phyloP scores from a whole-genome alignment of 1,140 invertebrate genomes.

The Megalopta genalis region DNA sequence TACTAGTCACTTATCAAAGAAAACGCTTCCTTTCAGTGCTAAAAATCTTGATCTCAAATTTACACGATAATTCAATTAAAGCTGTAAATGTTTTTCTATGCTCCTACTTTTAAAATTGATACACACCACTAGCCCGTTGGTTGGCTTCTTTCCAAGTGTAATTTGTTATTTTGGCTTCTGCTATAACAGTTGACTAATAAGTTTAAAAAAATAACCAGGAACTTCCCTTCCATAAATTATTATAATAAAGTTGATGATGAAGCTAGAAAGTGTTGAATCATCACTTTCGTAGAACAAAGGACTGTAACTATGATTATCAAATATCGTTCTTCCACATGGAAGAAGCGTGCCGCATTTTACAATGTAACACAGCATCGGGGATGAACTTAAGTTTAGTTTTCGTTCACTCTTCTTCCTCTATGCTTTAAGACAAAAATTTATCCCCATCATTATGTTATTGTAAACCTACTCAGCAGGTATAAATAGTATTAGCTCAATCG shows the following conservation, averaged over 20 bases:
- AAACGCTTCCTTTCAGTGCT: conserved; percentile 33
- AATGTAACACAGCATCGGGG: conserved; percentile 45
- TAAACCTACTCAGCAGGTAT: conserved; percentile 58
- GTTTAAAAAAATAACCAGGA: conserved; percentile 55
- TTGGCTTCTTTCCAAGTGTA: conserved; percentile 44
- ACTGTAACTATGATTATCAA: conserved; percentile 54
- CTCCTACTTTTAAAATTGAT: conserved; percentile 58
- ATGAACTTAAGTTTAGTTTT: conserved; percentile 41
- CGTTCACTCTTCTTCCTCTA: not conserved
- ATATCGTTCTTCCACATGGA: conserved; percentile 40
- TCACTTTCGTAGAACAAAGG: conserved; percentile 41
- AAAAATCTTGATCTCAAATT: conserved; percentile 51
- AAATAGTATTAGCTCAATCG: conserved; percentile 54
- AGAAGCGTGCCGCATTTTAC: conserved; percentile 54
- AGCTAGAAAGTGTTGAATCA: conserved; percentile 52
- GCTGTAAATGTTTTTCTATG: conserved; percentile 60
- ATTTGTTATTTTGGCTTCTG: conserved; percentile 60
- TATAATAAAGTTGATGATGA: conserved; percentile 42
- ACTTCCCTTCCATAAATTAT: conserved; percentile 55
- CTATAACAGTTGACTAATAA: conserved; percentile 52
- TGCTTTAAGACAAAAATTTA: conserved; percentile 41
- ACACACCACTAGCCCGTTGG: conserved; percentile 48
- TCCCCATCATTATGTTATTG: conserved; percentile 57
- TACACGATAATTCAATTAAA: conserved; percentile 65
- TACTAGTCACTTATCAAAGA: conserved; percentile 44